Percentiles rank a stretch among this genome's conserved stretches.
These are phyloP conservation scores for Stictocephala bisonia DNA, from an alignment of 2,888 invertebrate genomes.

Conservation along the genomic window DNA sequence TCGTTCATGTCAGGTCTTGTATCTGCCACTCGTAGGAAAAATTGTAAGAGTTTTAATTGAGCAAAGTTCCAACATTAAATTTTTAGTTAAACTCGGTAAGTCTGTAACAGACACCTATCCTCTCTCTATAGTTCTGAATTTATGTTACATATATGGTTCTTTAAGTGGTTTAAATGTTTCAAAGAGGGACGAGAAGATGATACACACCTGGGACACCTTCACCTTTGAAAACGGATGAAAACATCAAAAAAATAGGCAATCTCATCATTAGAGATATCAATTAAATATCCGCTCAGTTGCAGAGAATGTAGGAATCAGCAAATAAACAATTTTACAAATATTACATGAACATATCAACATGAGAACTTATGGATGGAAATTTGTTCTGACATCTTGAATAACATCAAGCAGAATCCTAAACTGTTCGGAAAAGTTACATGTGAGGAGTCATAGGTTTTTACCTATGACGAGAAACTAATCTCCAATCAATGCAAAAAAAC, in stretches of 20 bases:
- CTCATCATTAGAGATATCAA: not conserved
- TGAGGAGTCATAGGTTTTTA: not conserved
- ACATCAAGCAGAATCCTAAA: conserved; percentile 37
- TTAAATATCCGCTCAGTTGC: conserved; percentile 2
- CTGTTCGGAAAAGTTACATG: conserved; percentile 40
- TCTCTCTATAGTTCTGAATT: not conserved
- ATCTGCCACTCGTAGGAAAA: not conserved
- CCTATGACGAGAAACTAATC: conserved; percentile 1
- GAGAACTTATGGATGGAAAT: conserved; percentile 6
- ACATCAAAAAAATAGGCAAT: not conserved
- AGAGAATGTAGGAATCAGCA: not conserved
- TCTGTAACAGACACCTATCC: not conserved
- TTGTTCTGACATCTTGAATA: conserved; percentile 42
- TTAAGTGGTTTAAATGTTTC: no score
- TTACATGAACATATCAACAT: conserved; percentile 16
- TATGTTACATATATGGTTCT: not conserved
- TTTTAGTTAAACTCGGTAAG: conserved; percentile 4
- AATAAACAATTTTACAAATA: not conserved
- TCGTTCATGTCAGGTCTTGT: not conserved
- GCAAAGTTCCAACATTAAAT: not conserved
- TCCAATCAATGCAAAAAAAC: not conserved
- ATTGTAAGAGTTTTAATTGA: not conserved
- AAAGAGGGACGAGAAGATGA: conserved; percentile 3
- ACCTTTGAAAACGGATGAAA: conserved; percentile 3
- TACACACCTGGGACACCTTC: not conserved